Evolutionary conservation across 1,140 invertebrate genomes (phyloP), one percentile per base, ranked within the genome.

Genomic region (Bombus vancouverensis): DNA sequence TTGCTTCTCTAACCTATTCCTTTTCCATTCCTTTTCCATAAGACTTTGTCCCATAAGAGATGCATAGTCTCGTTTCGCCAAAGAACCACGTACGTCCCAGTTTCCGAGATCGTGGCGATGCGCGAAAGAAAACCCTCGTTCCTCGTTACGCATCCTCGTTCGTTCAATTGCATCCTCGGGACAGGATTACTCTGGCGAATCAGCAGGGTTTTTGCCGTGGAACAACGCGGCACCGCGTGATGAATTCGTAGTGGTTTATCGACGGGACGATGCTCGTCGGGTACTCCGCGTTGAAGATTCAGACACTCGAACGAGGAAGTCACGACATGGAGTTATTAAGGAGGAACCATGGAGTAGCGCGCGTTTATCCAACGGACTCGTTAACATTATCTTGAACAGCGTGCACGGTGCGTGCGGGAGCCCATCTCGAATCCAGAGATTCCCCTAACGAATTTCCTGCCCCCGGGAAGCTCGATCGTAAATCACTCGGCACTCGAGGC

Each of bases 371-470:
- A 76, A 70, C 80, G 86, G 83, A 89, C 86, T 91, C 85, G 91
- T 91, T 92, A 92, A 92, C 88, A 91, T 91, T 91, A 91, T 91
- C 90, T 88, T 68, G 81, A 72, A 74, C 84, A 88, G 86, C 83
- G 88, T 80, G 73, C 81, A 77, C 79, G 75, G 86, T 89, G 91
- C 90, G 91, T 91, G 91, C 87, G 85, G 78, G 85, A 90, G 84
- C 86, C 88, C 86, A 92, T 92, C 91, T 92, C 86, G 91, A 88
- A 92, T 92, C 89, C 88, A 77, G 80, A 91, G 89, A 90, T 92
- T 89, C 86, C 88, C 91, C 91, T 92, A 92, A 92, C 91, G 91
- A 92, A 92, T 92, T 92, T 92, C 91, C 91, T 92, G 89, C 86
- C 88, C 86, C 83, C 82, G 82, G 88, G 90, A 91, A 91, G 88